Evolutionary conservation across 1,140 invertebrate genomes (phyloP).

Genomic region (Calycopis cecrops): DNA sequence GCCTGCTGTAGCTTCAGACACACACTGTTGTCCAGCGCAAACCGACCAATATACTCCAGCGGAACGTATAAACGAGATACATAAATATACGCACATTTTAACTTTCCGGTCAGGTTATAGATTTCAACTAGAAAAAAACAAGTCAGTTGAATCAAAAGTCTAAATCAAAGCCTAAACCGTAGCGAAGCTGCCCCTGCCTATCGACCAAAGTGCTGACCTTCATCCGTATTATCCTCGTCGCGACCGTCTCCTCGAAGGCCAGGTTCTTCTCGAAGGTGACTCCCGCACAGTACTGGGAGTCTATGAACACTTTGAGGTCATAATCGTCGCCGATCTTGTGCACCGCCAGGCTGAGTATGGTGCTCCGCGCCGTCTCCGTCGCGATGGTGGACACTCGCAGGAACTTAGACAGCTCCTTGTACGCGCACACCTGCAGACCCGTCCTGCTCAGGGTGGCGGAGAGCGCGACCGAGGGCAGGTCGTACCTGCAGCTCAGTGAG

Average conservation of each 20-base stretch:
- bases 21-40: too few relatives aligned
- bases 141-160: constrained; percentile 44
- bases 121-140: constrained; percentile 5
- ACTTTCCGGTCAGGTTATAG: constrained; percentile 35
- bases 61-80: too few relatives aligned
- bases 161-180: constrained; percentile 59
- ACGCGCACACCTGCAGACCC: constrained; percentile 56
- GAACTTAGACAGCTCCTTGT: constrained; percentile 48
- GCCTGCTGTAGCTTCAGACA: too few relatives aligned
- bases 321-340: constrained; percentile 49
- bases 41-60: too few relatives aligned
- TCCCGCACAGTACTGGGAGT: neutral
- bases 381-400: constrained; percentile 53
- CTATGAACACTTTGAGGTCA: constrained; percentile 40
- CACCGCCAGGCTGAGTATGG: constrained; percentile 48
- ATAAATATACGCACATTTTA: constrained; percentile 68
- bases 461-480: constrained; percentile 38
- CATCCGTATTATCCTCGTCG: constrained; percentile 40
- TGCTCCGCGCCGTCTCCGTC: constrained; percentile 35
- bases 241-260: neutral
- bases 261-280: constrained; percentile 6
- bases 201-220: constrained; percentile 56
- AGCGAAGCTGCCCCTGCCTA: constrained; percentile 32
- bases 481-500: constrained; percentile 50
- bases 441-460: constrained; percentile 47